Evolutionary conservation across 2,797 vertebrate species (phyloP), one percentile per base, ranked within the genome.

Genomic region (Benthosema pterotum): DNA sequence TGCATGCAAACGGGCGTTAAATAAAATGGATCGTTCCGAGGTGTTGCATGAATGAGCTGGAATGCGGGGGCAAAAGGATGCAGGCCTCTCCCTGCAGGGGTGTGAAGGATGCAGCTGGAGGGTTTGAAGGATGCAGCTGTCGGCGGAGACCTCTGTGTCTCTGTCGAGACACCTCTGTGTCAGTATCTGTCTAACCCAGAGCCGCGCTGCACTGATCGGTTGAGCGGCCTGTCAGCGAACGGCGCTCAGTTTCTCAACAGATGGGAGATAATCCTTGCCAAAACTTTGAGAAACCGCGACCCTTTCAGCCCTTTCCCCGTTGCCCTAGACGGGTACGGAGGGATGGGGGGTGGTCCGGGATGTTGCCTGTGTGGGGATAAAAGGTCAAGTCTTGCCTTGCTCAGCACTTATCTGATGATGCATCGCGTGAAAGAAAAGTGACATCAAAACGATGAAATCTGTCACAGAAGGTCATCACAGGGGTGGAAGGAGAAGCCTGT

Each of bases 251-350:
- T 85, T 80, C 81, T 79, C 81, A 84, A 87, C 91, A 92, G 90
- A 92, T 91, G 91, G 91, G 80, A 85, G 73, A 74, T 69, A 54
- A 69, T 65, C 80, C 78, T 83, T 87, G 86, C 90, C 90, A 91
- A 74, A n/a, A 81, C 79, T 77, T 88, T 85, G 76, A 67, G 72
- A n/a, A 82, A 75, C 5, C 49, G 76, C 65, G 74, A 60, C 67
- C 75, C 86, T 77, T 32, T 4, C n/a, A 83, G 81, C 83, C 84
- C 87, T 77, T 72, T 70, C 69, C 60, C 43, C 67, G 79, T 78
- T 84, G n/a, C 77, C 85, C 89, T 16, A 9, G 32, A 32, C 32
- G 28, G 5, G 28, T 32, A 6, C 8, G 22, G 22, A 38, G 32
- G 32, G 32, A 9, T 38, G 32, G 32, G 32, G 32, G 8, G 32